Evolutionary conservation across 53 echinoderm and acorn worm species (phyloP).

Genomic region (Astropecten irregularis): DNA sequence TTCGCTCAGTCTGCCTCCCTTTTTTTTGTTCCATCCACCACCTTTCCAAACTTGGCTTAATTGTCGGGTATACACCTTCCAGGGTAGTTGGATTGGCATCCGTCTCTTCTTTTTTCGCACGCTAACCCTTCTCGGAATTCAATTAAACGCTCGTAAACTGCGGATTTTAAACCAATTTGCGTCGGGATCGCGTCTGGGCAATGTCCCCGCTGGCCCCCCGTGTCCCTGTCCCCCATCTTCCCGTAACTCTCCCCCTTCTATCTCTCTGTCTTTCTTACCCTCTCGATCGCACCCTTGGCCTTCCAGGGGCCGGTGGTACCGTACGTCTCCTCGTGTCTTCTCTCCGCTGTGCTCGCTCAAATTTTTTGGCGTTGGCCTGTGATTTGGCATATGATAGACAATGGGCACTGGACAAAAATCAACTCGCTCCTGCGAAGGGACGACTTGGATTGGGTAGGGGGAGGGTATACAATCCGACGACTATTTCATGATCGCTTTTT

Average conservation of each 20-base stretch:
- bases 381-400: slow-evolving; percentile 58
- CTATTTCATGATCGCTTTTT: not conserved
- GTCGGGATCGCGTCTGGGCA: slow-evolving; percentile 37
- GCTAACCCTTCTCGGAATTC: slow-evolving; percentile 26
- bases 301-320: too few species aligned
- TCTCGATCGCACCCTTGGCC: not conserved
- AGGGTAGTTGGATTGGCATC: not conserved
- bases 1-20: not conserved
- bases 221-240: too few species aligned
- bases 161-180: slow-evolving; percentile 39
- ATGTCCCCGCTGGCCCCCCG: too few species aligned
- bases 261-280: too few species aligned
- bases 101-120: slow-evolving; percentile 14
- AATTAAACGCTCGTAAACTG: slow-evolving; percentile 46
- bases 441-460: too few species aligned
- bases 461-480: too few species aligned
- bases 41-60: not conserved
- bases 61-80: not conserved
- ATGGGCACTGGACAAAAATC: slow-evolving; percentile 45
- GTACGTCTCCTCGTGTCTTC: not conserved
- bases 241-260: slow-evolving; percentile 6
- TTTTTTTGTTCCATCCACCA: not conserved
- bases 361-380: not conserved
- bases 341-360: not conserved
- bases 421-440: slow-evolving; percentile 12